Conservation (phyloP, 2,113 vertebrate genomes). For the Scopus umbretta region DNA sequence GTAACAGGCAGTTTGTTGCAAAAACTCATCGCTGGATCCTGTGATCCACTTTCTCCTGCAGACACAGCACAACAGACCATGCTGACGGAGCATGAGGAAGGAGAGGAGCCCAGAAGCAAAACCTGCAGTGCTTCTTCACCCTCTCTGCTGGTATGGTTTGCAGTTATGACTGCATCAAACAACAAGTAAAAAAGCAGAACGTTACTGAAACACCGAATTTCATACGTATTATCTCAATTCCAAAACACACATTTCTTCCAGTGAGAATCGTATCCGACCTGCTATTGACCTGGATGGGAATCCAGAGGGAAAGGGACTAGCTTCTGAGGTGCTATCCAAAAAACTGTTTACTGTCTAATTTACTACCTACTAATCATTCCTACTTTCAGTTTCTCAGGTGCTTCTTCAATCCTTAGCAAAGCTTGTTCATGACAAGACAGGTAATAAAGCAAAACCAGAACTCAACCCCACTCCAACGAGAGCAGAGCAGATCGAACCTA, state of each 20-base stretch:
- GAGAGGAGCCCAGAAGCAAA: not conserved
- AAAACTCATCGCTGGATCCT: fast-evolving
- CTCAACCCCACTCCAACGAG: not conserved
- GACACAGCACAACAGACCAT: fast-evolving
- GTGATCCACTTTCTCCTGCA: not conserved
- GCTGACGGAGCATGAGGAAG: not conserved
- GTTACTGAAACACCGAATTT: not conserved
- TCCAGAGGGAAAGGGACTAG: not conserved
- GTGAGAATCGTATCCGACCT: not conserved
- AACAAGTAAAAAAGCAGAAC: not conserved
- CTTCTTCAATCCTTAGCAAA: not conserved
- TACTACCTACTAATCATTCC: not conserved
- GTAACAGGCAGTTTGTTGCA: fast-evolving
- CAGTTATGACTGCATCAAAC: not conserved
- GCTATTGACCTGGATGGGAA: not conserved
- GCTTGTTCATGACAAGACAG: not conserved
- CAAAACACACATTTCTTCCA: not conserved
- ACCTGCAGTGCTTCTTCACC: not conserved
- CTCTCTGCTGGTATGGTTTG: not conserved
- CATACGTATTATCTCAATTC: not conserved
- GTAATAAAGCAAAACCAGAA: not conserved
- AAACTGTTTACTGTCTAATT: not conserved
- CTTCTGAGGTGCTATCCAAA: not conserved
- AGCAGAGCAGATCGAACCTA: not conserved
- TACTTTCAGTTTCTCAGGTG: not conserved